Evolutionary conservation across 1,140 invertebrate species (phyloP).

Genomic region (Zelostemma sp.): DNA sequence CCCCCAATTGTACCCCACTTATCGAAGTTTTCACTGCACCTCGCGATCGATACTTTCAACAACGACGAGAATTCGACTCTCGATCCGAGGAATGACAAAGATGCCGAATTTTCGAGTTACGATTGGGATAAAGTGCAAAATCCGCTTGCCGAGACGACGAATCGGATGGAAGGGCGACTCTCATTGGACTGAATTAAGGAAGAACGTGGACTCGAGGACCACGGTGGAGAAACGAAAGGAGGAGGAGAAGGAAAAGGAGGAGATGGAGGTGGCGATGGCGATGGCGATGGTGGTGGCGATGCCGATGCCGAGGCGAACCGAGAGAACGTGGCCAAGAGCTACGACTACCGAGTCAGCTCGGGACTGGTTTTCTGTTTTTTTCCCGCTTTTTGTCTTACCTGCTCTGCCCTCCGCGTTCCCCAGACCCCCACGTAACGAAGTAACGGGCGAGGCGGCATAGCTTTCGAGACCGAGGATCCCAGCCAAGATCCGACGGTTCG

Average conservation of each 20-base stretch:
- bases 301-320: slow-evolving; percentile 41
- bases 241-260: slow-evolving; percentile 46
- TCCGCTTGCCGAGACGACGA: slow-evolving; percentile 24
- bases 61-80: no score
- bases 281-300: slow-evolving; percentile 52
- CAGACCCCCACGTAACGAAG: slow-evolving; percentile 11
- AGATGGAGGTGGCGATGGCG: slow-evolving; percentile 52
- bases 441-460: slow-evolving; percentile 24
- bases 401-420: slow-evolving; percentile 16
- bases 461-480: slow-evolving; percentile 13
- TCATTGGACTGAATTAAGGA: slow-evolving; percentile 68
- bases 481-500: slow-evolving; percentile 29
- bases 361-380: slow-evolving; percentile 66
- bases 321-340: slow-evolving; percentile 52
- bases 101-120: not conserved
- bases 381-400: slow-evolving; percentile 57
- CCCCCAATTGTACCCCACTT: slow-evolving; percentile 22
- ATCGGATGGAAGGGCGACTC: slow-evolving; percentile 58
- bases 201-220: slow-evolving; percentile 61
- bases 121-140: no score
- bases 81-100: no score
- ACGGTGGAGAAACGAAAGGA: slow-evolving; percentile 45
- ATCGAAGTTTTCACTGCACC: no score
- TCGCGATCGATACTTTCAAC: no score
- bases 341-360: slow-evolving; percentile 53